Percentiles rank a stretch among this genome's conserved stretches.
Evolutionary conservation across 1,140 invertebrate genomes (phyloP).

Genomic region (Nephila pilipes): DNA sequence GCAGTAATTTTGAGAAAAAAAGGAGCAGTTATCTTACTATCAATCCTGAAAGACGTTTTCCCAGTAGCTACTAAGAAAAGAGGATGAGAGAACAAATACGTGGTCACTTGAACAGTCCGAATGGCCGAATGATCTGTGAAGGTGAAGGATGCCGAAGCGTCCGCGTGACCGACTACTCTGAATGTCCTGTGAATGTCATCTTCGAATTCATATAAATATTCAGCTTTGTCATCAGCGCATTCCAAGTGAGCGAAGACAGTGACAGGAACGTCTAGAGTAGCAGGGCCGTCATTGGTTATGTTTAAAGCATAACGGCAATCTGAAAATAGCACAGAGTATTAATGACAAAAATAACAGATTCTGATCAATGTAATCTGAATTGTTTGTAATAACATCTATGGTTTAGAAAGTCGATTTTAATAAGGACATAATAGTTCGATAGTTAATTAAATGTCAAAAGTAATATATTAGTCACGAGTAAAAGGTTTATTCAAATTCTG

Average conservation of each 20-base stretch:
- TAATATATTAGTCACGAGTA: too few relatives aligned
- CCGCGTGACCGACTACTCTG: background rate
- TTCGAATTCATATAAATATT: constrained; percentile 43
- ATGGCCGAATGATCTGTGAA: constrained; percentile 28
- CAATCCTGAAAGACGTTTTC: constrained; percentile 21
- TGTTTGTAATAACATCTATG: too few relatives aligned
- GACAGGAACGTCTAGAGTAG: constrained; percentile 54
- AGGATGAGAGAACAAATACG: background rate
- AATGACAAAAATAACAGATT: too few relatives aligned
- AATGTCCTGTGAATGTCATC: background rate
- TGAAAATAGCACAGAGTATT: too few relatives aligned
- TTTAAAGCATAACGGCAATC: constrained; percentile 6
- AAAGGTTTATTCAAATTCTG: too few relatives aligned
- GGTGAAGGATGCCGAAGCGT: constrained; percentile 17
- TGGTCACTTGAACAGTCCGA: background rate
- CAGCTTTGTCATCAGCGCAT: background rate
- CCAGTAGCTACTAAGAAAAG: background rate
- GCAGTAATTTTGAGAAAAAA: background rate
- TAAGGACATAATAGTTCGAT: too few relatives aligned
- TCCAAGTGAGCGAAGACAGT: constrained; percentile 27
- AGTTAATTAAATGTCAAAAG: too few relatives aligned
- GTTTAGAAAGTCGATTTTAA: too few relatives aligned
- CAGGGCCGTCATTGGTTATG: constrained; percentile 42
- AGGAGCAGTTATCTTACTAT: background rate
- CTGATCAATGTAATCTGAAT: too few relatives aligned